Conservation (phyloP, 2,797 vertebrate genomes). For the Anisognathus igniventris region DNA sequence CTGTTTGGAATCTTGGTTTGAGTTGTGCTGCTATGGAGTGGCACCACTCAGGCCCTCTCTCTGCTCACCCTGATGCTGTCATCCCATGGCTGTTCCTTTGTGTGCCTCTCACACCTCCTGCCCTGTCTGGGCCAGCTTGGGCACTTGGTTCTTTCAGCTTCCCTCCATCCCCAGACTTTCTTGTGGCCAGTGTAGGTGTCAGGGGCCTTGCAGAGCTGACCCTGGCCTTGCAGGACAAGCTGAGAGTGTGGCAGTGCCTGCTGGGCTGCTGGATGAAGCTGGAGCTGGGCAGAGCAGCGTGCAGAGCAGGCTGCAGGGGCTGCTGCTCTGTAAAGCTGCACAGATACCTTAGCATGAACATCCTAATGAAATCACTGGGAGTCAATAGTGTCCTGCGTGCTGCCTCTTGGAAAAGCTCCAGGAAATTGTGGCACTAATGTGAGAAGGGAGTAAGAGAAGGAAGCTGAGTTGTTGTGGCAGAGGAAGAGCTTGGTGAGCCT, state of each 20-base stretch:
- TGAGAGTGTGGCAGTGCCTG: not conserved
- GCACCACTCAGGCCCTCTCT: not conserved
- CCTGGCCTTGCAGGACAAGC: not conserved
- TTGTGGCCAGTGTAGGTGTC: rapidly evolving
- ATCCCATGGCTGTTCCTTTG: not conserved
- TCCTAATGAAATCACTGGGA: not conserved
- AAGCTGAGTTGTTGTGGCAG: not conserved
- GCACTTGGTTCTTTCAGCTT: not conserved
- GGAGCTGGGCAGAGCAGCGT: not conserved
- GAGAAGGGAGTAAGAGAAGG: not conserved
- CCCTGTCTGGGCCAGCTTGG: not conserved
- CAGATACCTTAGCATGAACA: not conserved
- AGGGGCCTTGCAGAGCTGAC: not conserved
- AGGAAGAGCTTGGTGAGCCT: not conserved
- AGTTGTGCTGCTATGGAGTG: not conserved
- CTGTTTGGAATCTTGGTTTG: not conserved
- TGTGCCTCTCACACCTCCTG: not conserved
- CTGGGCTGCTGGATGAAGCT: not conserved
- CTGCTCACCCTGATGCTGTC: not conserved
- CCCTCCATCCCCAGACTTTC: rapidly evolving
- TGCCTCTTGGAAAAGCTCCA: conserved; percentile 16
- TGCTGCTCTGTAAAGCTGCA: not conserved
- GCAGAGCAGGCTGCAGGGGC: not conserved
- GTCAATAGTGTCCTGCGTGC: not conserved
- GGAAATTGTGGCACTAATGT: not conserved